Evolutionary conservation across 2,797 vertebrate species (phyloP).

Genomic region (Nasua narica): DNA sequence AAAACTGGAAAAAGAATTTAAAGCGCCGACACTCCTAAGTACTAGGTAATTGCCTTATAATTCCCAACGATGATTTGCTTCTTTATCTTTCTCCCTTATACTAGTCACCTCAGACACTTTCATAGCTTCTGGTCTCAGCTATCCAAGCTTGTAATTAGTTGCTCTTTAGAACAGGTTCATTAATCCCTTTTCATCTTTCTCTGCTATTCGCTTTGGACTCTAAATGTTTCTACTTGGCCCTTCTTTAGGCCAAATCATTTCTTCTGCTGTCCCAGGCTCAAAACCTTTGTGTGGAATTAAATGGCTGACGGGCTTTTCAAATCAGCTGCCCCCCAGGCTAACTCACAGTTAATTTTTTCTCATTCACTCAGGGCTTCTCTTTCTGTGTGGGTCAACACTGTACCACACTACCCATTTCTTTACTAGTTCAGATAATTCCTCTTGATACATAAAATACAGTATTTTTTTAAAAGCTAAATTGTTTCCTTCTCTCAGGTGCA

Average conservation of each 20-base stretch:
- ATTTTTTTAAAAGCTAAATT: neutral
- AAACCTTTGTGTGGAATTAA: conserved; percentile 8
- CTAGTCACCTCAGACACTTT: neutral
- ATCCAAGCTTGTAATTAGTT: conserved; percentile 66
- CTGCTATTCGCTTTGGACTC: conserved; percentile 51
- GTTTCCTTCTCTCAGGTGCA: neutral
- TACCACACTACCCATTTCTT: neutral
- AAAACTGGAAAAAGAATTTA: neutral
- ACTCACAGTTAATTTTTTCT: neutral
- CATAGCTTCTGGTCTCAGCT: conserved; percentile 18
- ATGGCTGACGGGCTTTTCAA: conserved; percentile 3
- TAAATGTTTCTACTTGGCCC: conserved; percentile 7
- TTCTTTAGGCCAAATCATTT: conserved; percentile 1
- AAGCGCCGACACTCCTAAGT: neutral
- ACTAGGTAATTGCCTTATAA: conserved; percentile 48
- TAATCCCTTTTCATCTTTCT: conserved; percentile 54
- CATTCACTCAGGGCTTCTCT: neutral
- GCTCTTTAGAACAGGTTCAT: conserved; percentile 52
- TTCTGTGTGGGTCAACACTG: neutral
- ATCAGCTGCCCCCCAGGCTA: neutral
- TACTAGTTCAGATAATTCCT: neutral
- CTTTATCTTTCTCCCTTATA: conserved; percentile 18
- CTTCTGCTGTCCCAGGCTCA: neutral
- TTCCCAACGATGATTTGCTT: conserved; percentile 45
- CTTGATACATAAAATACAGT: neutral